Evolutionary conservation across 64 coral and sea anemone genomes (phyloP), one percentile per base, ranked within the genome.

Genomic region (Trachythela sp.): DNA sequence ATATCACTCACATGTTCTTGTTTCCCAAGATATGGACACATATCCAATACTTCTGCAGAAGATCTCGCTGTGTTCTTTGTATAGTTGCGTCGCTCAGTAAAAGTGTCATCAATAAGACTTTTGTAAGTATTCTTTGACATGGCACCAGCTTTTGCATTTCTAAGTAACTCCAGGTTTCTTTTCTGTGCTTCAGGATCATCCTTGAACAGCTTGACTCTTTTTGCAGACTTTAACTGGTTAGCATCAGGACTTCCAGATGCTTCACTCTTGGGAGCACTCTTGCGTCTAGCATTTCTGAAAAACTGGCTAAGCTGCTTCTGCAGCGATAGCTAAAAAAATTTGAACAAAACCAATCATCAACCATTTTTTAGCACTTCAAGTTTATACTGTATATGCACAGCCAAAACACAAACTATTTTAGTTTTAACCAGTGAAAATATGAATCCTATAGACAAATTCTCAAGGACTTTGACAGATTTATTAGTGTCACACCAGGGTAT

Each of bases 291-390:
- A 72, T 72, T 72, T 31, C 68, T 27, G 24, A 72, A 72, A 26
- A 72, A 72, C 33, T 72, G 68, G 26, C 68, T 72, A 31, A 72
- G 33, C 68, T 72, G 68, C 68, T 72, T 72, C 68, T 72, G 68
- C n/a, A 72, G n/a, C 10, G 68, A 72, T 31, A 72, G 68, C 68
- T 72, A n/a, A 26, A 22, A 72, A 31, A 72, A 72, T 72, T 72
- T 27, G 33, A 72, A 35, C 68, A 14, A 72, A 27, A 72, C 26
- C 24, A 72, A 72, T 72, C 1, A n/a, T n/a, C n/a, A n/a, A n/a
- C n/a, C n/a, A n/a, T n/a, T n/a, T n/a, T n/a, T n/a, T n/a, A n/a
- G n/a, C n/a, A n/a, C n/a, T n/a, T n/a, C n/a, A n/a, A n/a, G n/a
- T n/a, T n/a, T n/a, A n/a, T n/a, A n/a, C n/a, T n/a, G n/a, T n/a